Evolutionary conservation across 2,113 vertebrate genomes (phyloP).

Genomic region (Siniperca chuatsi): DNA sequence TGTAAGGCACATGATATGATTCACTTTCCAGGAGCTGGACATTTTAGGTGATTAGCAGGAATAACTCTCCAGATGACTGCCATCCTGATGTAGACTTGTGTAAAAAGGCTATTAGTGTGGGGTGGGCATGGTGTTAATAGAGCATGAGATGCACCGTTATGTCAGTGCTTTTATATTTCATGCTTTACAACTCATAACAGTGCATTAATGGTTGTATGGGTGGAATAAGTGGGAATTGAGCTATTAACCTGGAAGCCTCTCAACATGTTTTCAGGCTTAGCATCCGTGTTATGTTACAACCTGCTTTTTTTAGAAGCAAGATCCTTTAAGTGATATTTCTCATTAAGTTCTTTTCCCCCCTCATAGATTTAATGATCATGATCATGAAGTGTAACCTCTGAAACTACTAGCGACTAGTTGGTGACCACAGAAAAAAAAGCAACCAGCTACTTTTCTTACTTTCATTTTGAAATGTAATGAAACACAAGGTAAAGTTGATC

Average conservation of each 20-base stretch:
- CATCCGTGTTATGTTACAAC: slow-evolving; percentile 2
- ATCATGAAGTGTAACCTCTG: slow-evolving; percentile 30
- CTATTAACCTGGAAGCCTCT: slow-evolving; percentile 3
- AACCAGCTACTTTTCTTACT: slow-evolving; percentile 62
- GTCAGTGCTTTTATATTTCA: slow-evolving; percentile 13
- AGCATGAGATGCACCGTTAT: not conserved
- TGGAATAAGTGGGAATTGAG: slow-evolving; percentile 19
- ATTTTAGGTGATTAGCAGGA: not conserved
- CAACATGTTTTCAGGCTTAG: not conserved
- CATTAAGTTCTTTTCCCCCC: not conserved
- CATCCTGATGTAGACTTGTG: not conserved
- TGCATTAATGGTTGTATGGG: slow-evolving; percentile 5
- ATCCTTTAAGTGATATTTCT: slow-evolving; percentile 12
- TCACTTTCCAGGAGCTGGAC: not conserved
- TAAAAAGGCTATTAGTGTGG: slow-evolving; percentile 15
- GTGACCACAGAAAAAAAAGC: not conserved
- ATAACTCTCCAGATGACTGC: not conserved
- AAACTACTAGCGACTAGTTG: not conserved
- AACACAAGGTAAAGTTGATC: slow-evolving; percentile 75
- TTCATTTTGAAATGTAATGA: slow-evolving; percentile 77
- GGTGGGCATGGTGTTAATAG: slow-evolving; percentile 2
- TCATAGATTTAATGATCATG: not conserved
- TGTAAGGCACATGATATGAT: not conserved
- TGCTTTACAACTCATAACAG: slow-evolving; percentile 11
- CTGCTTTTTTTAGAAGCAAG: not conserved